Evolutionary conservation across 1,140 invertebrate genomes (phyloP).

Genomic region (Vollenhovia emeryi): DNA sequence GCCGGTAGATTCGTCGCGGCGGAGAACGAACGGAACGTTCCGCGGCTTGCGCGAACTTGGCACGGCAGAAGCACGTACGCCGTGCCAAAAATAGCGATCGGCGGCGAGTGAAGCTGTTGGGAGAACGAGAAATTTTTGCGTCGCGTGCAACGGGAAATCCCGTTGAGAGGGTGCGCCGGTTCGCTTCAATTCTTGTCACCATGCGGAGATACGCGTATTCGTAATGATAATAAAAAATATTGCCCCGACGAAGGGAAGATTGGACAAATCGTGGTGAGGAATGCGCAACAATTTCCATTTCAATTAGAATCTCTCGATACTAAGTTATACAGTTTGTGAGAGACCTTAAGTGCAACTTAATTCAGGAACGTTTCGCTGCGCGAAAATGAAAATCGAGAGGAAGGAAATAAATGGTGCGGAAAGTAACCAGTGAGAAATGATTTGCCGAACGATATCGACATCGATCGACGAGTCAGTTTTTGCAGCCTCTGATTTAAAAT

Average conservation of each 20-base stretch:
- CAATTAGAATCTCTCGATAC: neutral
- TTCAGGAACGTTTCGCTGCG: neutral
- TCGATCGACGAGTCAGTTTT: too few relatives aligned
- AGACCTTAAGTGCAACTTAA: neutral
- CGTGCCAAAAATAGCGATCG: conserved; percentile 68
- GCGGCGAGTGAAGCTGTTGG: conserved; percentile 53
- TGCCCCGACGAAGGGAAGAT: neutral
- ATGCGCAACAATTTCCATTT: neutral
- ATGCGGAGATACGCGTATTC: neutral
- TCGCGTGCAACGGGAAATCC: conserved; percentile 60
- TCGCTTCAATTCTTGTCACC: neutral
- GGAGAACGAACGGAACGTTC: conserved; percentile 46
- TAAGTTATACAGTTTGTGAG: neutral
- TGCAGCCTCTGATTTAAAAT: neutral
- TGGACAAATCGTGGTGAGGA: neutral
- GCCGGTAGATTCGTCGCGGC: neutral
- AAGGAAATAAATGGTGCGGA: neutral
- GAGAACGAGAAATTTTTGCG: conserved; percentile 68
- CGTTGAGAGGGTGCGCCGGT: conserved; percentile 48
- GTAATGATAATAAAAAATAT: neutral
- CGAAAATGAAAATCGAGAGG: neutral
- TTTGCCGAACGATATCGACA: too few relatives aligned
- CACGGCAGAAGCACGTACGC: conserved; percentile 36
- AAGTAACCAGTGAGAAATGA: too few relatives aligned
- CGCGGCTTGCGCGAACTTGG: conserved; percentile 35